Evolutionary conservation across 2,797 vertebrate genomes (phyloP).

Genomic region (Scleropages formosus): DNA sequence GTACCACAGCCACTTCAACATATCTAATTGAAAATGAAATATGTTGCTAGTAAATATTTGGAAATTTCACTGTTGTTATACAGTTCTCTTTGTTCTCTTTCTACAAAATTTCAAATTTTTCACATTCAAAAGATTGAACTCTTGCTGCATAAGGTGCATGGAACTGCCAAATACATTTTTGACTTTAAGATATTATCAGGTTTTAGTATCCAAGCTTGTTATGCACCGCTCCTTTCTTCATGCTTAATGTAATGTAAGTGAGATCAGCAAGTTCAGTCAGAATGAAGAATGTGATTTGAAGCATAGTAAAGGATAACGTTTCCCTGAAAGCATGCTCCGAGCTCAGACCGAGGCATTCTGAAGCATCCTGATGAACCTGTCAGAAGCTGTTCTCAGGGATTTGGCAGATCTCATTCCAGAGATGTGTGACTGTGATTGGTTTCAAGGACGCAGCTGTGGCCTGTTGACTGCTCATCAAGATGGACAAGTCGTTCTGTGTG

Average conservation of each 20-base stretch:
- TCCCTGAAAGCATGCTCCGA: neutral
- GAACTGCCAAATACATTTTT: no score
- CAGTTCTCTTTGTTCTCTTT: neutral
- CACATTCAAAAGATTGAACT: no score
- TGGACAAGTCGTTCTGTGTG: conserved; percentile 20
- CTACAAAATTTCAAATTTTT: no score
- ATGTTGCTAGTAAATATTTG: neutral
- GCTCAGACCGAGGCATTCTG: neutral
- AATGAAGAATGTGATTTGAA: conserved; percentile 2
- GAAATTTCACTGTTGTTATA: neutral
- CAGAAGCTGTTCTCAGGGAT: conserved; percentile 17
- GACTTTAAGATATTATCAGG: neutral
- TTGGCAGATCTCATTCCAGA: neutral
- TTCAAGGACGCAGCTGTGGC: conserved; percentile 35
- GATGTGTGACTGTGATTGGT: conserved; percentile 27
- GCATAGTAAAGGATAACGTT: conserved; percentile 9
- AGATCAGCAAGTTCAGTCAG: neutral
- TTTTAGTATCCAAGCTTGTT: neutral
- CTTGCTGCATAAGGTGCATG: no score
- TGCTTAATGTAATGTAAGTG: conserved; percentile 10
- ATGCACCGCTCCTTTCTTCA: neutral
- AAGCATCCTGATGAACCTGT: conserved; percentile 23
- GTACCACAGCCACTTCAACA: neutral
- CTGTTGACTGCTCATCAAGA: conserved; percentile 30
- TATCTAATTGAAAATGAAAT: conserved; percentile 13